These are phyloP conservation scores for Steinernema scapterisci DNA, from an alignment of 2,888 invertebrate species.

Conservation along the genomic window DNA sequence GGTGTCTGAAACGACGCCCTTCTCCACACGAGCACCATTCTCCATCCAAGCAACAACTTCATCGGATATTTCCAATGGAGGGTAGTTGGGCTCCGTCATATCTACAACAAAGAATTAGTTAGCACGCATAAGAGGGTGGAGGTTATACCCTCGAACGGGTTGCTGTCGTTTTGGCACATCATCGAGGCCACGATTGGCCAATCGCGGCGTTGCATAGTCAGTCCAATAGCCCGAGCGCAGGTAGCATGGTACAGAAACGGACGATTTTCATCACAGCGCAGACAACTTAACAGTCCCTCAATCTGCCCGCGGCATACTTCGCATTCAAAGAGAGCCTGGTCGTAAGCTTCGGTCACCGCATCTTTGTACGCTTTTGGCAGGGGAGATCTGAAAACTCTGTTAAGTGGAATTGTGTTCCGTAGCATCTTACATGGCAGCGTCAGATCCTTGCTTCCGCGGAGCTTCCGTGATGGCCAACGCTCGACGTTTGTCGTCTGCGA, in stretches of 20 bases:
- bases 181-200: constrained; percentile 69
- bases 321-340: constrained; percentile 37
- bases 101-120: not conserved
- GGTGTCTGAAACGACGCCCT: not conserved
- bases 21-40: not conserved
- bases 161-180: constrained; percentile 68
- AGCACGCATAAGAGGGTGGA: too few relatives aligned
- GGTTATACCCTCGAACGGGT: not conserved
- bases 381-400: not conserved
- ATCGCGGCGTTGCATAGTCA: constrained; percentile 69
- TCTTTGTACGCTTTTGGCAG: not conserved
- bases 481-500: not conserved
- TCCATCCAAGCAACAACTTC: constrained; percentile 15
- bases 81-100: not conserved
- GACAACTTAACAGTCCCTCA: constrained; percentile 35
- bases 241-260: constrained; percentile 70
- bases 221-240: constrained; percentile 73
- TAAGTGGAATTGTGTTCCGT: too few relatives aligned
- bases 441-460: not conserved
- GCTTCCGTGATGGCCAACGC: not conserved
- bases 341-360: not conserved
- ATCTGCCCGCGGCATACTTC: constrained; percentile 39
- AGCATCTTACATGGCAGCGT: not conserved
- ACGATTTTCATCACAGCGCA: constrained; percentile 32
- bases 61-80: not conserved